Evolutionary conservation across 2,888 invertebrate genomes (phyloP), one percentile per base, ranked within the genome.

Genomic region (Nymphalis urticae): DNA sequence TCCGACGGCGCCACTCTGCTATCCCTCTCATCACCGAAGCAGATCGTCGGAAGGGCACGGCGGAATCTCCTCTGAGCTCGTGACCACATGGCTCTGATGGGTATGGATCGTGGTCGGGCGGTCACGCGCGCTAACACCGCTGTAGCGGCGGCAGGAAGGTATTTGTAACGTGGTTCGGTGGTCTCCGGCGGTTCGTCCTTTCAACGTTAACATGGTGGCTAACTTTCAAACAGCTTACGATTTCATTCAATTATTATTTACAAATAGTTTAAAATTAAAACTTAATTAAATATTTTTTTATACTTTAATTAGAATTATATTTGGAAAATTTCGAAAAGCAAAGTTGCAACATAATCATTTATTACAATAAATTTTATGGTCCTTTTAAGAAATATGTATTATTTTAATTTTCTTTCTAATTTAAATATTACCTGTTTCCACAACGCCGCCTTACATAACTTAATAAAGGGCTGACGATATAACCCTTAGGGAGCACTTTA

Each of bases 171-270:
- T 76, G 83, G 78, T 75, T 76, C 79, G 67, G 79, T 76, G 72
- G 82, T 76, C 77, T 86, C 88, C 82, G 82, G 71, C 74, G 90
- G 83, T 80, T 86, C 85, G 79, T 89, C 89, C 84, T 87, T 77
- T 71, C 53, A 61, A 71, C 24, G 63, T n/a, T 64, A 60, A 70
- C 4, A 65, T 64, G 9, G 16, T 50, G 58, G 58, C 58, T 54
- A 36, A 50, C 27, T 64, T 69, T 59, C 13, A 66, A 17, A 56
- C 10, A 13, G n/a, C 13, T n/a, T 36, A 56, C 10, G 32, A 9
- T 56, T 32, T 36, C 9, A 36, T 58, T 36, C 7, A 16, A 54
- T 16, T 16, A 16, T 54, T 7, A 8, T 19, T 21, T 7, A 24
- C 6, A 27, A 27, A 27, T 6, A 13, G 10, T 13, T 13, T 0